These are phyloP conservation scores for Danio jaintianensis DNA, from an alignment of 2,797 vertebrate genomes.

Conservation along the genomic window DNA sequence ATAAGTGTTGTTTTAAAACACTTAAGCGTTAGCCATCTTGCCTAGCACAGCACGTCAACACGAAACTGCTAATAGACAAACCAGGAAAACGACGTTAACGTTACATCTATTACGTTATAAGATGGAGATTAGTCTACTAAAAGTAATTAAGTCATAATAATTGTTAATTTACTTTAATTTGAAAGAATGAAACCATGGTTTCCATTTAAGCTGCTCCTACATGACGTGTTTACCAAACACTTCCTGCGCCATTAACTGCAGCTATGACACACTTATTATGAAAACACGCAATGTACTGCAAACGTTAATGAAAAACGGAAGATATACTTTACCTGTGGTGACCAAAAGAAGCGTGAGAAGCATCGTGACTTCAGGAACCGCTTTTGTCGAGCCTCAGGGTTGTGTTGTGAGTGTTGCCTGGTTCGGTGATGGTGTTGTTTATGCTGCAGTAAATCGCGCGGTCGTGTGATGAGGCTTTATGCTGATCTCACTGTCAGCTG, in stretches of 20 bases:
- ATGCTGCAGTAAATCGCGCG: neutral
- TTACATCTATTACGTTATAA: no score
- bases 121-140: no score
- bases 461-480: constrained; percentile 36
- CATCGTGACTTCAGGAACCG: constrained; percentile 69
- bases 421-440: neutral
- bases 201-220: neutral
- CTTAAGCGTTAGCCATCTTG: neutral
- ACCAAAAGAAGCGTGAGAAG: constrained; percentile 77
- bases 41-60: neutral
- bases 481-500: constrained; percentile 73
- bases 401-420: neutral
- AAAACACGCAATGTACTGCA: neutral
- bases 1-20: no score
- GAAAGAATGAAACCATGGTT: neutral
- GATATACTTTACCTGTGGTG: constrained; percentile 72
- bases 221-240: constrained; percentile 44
- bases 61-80: neutral
- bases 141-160: no score
- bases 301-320: accelerated
- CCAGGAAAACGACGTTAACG: no score
- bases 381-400: neutral
- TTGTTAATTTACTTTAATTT: no score
- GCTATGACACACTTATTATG: neutral
- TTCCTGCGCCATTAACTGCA: neutral